phyloP scores from a whole-genome alignment of 2,797 vertebrate genomes.

The Anniella stebbinsi region DNA sequence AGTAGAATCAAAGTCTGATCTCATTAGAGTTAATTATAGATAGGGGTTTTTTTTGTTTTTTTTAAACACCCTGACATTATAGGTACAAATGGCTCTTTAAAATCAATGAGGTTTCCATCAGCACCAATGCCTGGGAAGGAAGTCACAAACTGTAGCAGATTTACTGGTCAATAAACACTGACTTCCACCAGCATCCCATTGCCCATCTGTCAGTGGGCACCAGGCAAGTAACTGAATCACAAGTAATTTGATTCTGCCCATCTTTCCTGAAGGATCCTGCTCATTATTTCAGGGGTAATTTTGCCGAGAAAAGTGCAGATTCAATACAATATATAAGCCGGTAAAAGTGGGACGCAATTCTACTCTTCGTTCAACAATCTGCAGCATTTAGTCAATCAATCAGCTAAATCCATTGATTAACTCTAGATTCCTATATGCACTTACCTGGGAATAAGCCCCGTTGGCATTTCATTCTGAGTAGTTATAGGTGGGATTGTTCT shows the following conservation, averaged over 20 bases:
- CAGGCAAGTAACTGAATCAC: background rate
- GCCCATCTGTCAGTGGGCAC: background rate
- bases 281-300: background rate
- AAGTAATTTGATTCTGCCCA: background rate
- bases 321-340: background rate
- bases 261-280: background rate
- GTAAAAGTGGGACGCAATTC: background rate
- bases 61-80: too few species aligned
- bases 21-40: constrained; percentile 17
- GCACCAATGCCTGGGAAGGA: background rate
- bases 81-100: background rate
- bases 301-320: background rate
- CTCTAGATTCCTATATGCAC: background rate
- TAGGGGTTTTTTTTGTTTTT: too few species aligned
- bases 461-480: background rate
- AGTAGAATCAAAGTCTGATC: background rate
- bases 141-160: background rate
- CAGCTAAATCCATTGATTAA: background rate
- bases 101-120: constrained; percentile 7
- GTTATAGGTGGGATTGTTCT: background rate
- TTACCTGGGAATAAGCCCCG: background rate
- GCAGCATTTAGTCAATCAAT: background rate
- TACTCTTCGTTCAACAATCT: background rate
- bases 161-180: constrained; percentile 4
- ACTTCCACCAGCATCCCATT: background rate